Base-by-base conservation (phyloP, 2,888 invertebrate species). In the Nipponacmea schrenckii region DNA sequence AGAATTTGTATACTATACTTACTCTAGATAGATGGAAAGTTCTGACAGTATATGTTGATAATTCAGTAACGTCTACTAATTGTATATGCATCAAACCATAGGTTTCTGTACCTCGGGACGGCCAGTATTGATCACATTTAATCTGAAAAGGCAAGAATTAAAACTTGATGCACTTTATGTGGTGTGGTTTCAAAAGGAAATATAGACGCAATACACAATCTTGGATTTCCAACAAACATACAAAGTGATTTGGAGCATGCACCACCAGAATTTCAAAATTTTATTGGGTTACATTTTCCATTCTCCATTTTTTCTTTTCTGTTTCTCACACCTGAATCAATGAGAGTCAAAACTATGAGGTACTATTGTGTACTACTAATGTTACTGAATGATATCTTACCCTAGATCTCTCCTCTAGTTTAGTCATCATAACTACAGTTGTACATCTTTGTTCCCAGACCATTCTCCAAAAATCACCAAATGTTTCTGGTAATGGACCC, bases 401-500 rank as follows among this genome's bases (percentile, higher is more conserved):
- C 83, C 98, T 91, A 1, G 97, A 96, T 69, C 98, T 92, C 87
- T 99, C 99, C 89, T 99, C 99, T 74, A 99, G 90, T 83, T 97
- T 96, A 0, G 99, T 99, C 96, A 99, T 97, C 99, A 99, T 99
- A 1, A 99, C 98, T 81, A 99, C 96, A 0, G 96, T 97, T 15
- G 94, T 93, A 5, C 95, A 94, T 80, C 95, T 93, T 75, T 98
- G 92, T 89, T 99, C 98, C 99, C 99, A 99, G 83, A 97, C 95
- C 98, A 98, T 98, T 77, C 98, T 92, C 99, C 99, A 99, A 90
- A 99, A 99, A 90, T 99, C 99, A 5, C 94, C 93, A 84, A 98
- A 96, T 0, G 99, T 99, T 88, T 99, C 98, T 84, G 96, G 97
- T 24, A 99, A 90, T 8, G 99, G 98, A 39, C 98, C 99, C 91